Percentiles rank a stretch among this genome's conserved stretches.
Evolutionary conservation across 2,113 vertebrate genomes (phyloP).

Genomic region (Rynchops niger): DNA sequence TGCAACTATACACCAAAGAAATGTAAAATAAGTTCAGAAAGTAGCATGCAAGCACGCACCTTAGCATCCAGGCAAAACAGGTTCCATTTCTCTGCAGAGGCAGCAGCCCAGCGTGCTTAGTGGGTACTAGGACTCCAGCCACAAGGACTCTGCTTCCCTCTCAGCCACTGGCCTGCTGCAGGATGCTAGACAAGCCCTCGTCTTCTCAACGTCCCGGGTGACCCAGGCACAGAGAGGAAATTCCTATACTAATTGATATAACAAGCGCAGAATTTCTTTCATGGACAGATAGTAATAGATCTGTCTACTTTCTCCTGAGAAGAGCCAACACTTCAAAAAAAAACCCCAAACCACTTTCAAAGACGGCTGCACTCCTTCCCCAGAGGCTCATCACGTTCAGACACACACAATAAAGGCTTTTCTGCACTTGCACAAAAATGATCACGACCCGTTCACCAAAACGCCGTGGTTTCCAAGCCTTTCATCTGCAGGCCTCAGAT

Average conservation of each 20-base stretch:
- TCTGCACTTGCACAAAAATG: background rate
- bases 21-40: background rate
- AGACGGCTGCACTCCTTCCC: background rate
- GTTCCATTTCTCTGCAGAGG: background rate
- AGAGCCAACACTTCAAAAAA: background rate
- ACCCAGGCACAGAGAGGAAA: background rate
- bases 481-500: slow-evolving; percentile 16
- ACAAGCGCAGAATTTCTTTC: background rate
- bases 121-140: background rate
- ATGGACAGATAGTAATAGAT: background rate
- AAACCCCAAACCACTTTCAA: background rate
- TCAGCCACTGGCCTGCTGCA: background rate
- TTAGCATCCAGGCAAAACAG: background rate
- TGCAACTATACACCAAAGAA: background rate
- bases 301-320: background rate
- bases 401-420: slow-evolving; percentile 4
- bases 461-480: background rate
- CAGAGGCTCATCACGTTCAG: background rate
- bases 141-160: background rate
- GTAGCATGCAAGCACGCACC: background rate
- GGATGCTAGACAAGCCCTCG: background rate
- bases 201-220: background rate
- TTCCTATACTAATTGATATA: background rate
- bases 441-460: background rate
- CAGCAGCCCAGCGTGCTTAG: background rate